Conservation (phyloP, 2,113 vertebrate genomes). For the Mustelus asterias region DNA sequence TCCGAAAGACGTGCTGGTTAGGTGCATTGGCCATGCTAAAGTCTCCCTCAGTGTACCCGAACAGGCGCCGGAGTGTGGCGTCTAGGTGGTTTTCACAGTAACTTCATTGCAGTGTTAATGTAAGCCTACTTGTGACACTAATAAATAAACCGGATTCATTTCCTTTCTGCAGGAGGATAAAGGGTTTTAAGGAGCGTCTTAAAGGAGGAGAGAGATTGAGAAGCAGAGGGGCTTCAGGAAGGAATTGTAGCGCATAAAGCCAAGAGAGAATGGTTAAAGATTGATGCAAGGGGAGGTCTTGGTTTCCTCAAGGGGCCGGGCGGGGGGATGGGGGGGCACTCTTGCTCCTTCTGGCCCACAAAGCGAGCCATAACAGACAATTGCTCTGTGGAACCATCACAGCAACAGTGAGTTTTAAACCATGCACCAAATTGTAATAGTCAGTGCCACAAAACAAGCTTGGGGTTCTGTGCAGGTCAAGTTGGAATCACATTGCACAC, state of each 20-base stretch:
- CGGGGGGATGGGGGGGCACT: not conserved
- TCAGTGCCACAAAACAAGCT: not conserved
- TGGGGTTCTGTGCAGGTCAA: too few species aligned
- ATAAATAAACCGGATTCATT: not conserved
- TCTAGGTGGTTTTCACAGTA: too few species aligned
- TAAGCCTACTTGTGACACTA: too few species aligned
- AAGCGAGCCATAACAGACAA: not conserved
- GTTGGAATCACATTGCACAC: not conserved
- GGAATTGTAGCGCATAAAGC: not conserved
- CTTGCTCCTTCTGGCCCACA: not conserved
- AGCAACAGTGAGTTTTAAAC: not conserved
- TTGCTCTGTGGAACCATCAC: not conserved
- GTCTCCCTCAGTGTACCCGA: too few species aligned
- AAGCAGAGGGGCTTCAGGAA: not conserved
- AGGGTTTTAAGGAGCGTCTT: not conserved
- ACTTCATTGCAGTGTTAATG: too few species aligned
- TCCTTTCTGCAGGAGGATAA: not conserved
- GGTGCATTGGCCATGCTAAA: too few species aligned
- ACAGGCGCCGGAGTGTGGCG: too few species aligned
- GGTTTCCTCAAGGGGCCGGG: not conserved
- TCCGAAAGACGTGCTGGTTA: too few species aligned
- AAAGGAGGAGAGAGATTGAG: not conserved
- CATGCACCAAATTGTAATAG: not conserved
- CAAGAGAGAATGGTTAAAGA: not conserved
- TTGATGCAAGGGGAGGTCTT: not conserved